Evolutionary conservation across 2,797 vertebrate genomes (phyloP), one percentile per base, ranked within the genome.

Genomic region (Hephaestus fuliginosus): DNA sequence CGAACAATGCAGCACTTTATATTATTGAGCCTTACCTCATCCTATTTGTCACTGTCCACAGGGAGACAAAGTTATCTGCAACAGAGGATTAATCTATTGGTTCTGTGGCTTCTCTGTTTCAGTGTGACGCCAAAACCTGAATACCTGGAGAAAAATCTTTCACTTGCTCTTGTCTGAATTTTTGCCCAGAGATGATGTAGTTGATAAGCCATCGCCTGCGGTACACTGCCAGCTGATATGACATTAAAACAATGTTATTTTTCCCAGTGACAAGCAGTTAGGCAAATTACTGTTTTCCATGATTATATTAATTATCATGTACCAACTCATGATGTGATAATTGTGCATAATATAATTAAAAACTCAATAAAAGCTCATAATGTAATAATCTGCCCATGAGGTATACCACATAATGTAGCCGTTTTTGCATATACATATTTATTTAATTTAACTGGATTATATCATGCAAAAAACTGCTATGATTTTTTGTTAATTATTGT

Each of bases 11-110:
- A 66, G 55, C 58, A 13, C 48, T 74, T 85, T 77, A 74, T 85
- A 66, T 86, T 68, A 85, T 78, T 76, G 73, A 83, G 76, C 81
- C 61, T 74, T 61, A 74, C 78, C 78, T 86, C 65, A 7, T 49
- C 63, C 64, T 67, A 65, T 89, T 86, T 69, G 73, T 93, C 87
- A 82, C 25, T 78, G 72, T 88, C 87, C 55, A 25, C 57, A 10
- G 62, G 70, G 70, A 88, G 74, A 74, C 46, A 77, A 70, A 70
- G 65, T 71, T 82, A 81, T 87, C 87, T 83, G 48, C 72, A 65
- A 56, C 55, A 12, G 28, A 81, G 61, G 15, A 65, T 73, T 81
- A 22, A 85, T 85, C 78, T 65, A 48, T 63, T 7, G 13, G 17
- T 70, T 74, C 18, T 57, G 56, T 52, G 58, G 67, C 61, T 67